phyloP scores from a whole-genome alignment of 2,113 vertebrate species.

The Peromyscus polionotus region DNA sequence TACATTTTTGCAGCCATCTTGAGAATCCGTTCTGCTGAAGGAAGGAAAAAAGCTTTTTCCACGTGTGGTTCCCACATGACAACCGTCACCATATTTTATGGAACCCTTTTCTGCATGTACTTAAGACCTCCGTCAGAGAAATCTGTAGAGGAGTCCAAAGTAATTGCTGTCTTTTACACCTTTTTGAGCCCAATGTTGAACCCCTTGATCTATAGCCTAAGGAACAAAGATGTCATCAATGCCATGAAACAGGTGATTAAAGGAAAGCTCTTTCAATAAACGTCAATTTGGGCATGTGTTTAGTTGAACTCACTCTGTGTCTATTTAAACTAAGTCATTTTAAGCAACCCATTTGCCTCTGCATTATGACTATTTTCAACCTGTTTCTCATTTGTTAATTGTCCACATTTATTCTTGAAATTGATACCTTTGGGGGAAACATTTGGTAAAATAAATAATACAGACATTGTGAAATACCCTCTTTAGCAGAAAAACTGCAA shows the following conservation, averaged over 20 bases:
- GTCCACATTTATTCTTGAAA: background rate
- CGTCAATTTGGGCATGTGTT: fast-evolving
- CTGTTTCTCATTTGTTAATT: too few relatives aligned
- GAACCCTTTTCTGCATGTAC: slow-evolving; percentile 74
- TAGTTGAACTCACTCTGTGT: background rate
- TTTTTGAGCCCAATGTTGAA: slow-evolving; percentile 80
- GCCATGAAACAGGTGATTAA: slow-evolving; percentile 20
- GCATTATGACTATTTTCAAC: background rate
- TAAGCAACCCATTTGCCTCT: background rate
- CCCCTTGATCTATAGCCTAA: slow-evolving; percentile 75
- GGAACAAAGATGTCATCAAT: slow-evolving; percentile 72
- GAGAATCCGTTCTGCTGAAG: slow-evolving; percentile 64
- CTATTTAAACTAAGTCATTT: too few relatives aligned
- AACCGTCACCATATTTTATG: slow-evolving; percentile 74
- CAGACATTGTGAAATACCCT: background rate
- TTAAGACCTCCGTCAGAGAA: slow-evolving; percentile 59
- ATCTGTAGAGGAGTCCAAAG: slow-evolving; percentile 73
- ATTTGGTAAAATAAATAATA: background rate
- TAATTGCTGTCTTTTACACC: slow-evolving; percentile 76
- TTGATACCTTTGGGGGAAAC: background rate
- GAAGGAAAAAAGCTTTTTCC: slow-evolving; percentile 75
- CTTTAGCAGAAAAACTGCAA: background rate
- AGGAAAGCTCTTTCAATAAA: background rate
- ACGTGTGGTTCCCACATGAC: slow-evolving; percentile 79
- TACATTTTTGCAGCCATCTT: slow-evolving; percentile 71